These are phyloP conservation scores for Balanococcus diminutus DNA, from an alignment of 2,888 invertebrate genomes.

Conservation along the genomic window DNA sequence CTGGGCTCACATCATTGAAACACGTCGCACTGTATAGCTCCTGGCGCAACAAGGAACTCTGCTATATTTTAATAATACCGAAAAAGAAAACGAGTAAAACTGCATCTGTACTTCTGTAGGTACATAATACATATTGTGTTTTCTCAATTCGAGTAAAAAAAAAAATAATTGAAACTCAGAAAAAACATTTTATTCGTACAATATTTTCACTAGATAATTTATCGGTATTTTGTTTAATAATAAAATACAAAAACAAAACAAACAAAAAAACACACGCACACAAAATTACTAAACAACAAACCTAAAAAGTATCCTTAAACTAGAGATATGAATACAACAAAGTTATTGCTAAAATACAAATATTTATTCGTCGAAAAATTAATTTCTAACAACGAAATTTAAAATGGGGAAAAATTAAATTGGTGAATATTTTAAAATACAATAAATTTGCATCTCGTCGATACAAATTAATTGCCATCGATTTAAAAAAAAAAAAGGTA, in stretches of 20 bases:
- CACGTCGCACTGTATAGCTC: too few species aligned
- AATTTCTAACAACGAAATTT: constrained; percentile 1
- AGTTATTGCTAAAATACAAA: constrained; percentile 42
- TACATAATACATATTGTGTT: too few species aligned
- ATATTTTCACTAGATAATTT: neutral
- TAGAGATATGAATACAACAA: constrained; percentile 40
- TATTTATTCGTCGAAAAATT: constrained; percentile 28
- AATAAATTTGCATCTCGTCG: neutral
- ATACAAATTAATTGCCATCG: neutral
- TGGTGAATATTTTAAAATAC: neutral
- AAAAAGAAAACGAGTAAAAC: too few species aligned
- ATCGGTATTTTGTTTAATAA: constrained; percentile 3
- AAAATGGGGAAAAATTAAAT: neutral
- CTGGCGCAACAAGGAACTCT: too few species aligned
- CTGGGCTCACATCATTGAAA: too few species aligned
- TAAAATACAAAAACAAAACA: constrained; percentile 12
- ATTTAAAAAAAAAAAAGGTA: neutral
- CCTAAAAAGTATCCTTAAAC: constrained; percentile 25
- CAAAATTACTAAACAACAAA: constrained; percentile 16
- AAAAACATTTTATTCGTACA: constrained; percentile 22
- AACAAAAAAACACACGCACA: constrained; percentile 36
- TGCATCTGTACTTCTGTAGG: too few species aligned
- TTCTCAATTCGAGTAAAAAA: too few species aligned
- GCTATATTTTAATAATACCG: too few species aligned
- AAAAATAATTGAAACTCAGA: too few species aligned